phyloP scores from a whole-genome alignment of 2,113 vertebrate species.

The Hippocampus barbouri region DNA sequence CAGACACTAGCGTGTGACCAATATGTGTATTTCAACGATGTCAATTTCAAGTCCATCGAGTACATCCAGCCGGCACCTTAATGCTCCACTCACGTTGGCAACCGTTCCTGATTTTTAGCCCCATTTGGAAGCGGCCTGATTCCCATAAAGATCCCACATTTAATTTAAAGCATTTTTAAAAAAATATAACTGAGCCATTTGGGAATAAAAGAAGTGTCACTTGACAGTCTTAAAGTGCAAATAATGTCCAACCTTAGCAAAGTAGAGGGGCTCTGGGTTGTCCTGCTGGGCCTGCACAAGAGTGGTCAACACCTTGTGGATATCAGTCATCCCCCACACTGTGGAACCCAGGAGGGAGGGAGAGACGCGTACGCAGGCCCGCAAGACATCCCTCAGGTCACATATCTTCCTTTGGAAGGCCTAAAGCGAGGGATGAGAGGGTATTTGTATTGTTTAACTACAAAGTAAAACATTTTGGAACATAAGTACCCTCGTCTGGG shows the following conservation, averaged over 20 bases:
- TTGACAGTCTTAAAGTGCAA: not conserved
- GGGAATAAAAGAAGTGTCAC: not conserved
- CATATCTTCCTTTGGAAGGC: conserved; percentile 47
- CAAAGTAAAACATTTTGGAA: not conserved
- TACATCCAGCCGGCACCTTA: no score
- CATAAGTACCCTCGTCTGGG: conserved; percentile 41
- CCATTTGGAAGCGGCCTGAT: no score
- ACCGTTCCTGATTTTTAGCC: no score
- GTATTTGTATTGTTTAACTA: not conserved
- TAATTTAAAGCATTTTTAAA: not conserved
- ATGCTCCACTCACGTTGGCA: no score
- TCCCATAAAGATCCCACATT: no score
- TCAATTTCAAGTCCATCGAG: no score
- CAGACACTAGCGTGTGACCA: no score
- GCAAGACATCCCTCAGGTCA: conserved; percentile 79
- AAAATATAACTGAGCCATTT: not conserved
- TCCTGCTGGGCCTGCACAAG: conserved; percentile 64
- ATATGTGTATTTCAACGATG: no score
- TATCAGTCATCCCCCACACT: conserved; percentile 82
- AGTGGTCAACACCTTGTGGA: conserved; percentile 72
- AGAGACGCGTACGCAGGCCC: conserved; percentile 69
- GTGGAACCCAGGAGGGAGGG: conserved; percentile 80
- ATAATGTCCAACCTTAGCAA: conserved; percentile 83
- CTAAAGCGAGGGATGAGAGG: not conserved
- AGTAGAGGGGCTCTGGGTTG: conserved; percentile 75